Evolutionary conservation across 2,113 vertebrate genomes (phyloP).

Genomic region (Barnardius zonarius): DNA sequence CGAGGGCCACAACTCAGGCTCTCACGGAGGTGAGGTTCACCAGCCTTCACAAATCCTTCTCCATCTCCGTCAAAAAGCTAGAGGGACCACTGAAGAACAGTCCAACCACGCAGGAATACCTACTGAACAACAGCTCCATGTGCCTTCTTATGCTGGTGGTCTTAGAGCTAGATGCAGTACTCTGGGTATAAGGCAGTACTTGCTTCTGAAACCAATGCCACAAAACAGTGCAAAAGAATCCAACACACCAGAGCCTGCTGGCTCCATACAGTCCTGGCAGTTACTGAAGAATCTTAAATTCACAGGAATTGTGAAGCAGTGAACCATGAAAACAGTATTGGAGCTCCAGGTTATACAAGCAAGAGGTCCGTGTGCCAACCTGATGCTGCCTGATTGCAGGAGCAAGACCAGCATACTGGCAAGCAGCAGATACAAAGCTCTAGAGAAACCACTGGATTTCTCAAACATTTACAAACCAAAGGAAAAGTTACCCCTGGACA

Average conservation of each 20-base stretch:
- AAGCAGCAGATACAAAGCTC: not conserved
- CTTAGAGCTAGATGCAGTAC: not conserved
- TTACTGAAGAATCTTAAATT: not conserved
- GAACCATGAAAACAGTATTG: not conserved
- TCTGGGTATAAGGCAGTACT: not conserved
- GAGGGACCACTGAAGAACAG: not conserved
- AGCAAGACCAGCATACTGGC: no score
- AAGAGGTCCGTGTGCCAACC: not conserved
- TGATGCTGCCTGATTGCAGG: not conserved
- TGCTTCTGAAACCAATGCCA: not conserved
- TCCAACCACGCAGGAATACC: not conserved
- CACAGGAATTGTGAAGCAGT: not conserved
- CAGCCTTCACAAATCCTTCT: not conserved
- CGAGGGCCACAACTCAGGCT: fast-evolving
- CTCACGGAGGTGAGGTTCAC: not conserved
- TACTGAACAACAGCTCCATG: not conserved
- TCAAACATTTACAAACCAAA: not conserved
- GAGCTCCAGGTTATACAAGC: not conserved
- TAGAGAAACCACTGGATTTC: not conserved
- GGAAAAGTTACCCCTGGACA: not conserved
- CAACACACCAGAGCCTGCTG: not conserved
- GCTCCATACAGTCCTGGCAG: not conserved
- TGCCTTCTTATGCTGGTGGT: not conserved
- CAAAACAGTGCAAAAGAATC: not conserved
- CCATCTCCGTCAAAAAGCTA: not conserved